Evolutionary conservation across 1,140 invertebrate species (phyloP).

Genomic region (Drosophila nannoptera): DNA sequence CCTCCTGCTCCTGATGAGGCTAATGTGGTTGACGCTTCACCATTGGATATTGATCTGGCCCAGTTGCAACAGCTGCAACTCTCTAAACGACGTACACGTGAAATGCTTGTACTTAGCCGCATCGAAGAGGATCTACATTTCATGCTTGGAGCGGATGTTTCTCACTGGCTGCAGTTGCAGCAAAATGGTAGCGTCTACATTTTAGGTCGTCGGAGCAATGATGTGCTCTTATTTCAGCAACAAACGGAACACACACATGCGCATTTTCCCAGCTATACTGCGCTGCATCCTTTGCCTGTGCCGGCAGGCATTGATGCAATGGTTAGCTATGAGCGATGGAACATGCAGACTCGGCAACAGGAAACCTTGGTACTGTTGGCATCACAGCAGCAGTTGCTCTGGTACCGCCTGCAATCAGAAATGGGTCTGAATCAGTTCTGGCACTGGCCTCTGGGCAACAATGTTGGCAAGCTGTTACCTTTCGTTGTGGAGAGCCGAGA

Average conservation of each 20-base stretch:
- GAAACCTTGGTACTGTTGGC: constrained; percentile 59
- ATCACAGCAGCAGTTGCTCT: constrained; percentile 42
- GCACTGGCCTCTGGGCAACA: constrained; percentile 53
- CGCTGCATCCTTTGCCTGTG: constrained; percentile 16
- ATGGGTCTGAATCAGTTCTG: constrained; percentile 33
- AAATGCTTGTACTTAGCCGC: constrained; percentile 58
- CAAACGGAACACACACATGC: constrained; percentile 12
- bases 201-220: constrained; percentile 41
- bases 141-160: constrained; percentile 44
- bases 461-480: constrained; percentile 31
- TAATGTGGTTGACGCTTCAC: constrained; percentile 57
- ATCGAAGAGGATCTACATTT: constrained; percentile 63
- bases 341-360: constrained; percentile 31
- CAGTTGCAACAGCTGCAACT: constrained; percentile 59
- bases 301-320: constrained; percentile 23
- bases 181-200: constrained; percentile 55
- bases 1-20: constrained; percentile 4
- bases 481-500: constrained; percentile 50
- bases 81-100: constrained; percentile 61
- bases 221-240: constrained; percentile 41
- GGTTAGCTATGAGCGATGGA: constrained; percentile 54
- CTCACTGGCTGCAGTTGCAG: constrained; percentile 56
- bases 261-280: constrained; percentile 20
- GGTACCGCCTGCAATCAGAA: constrained; percentile 45
- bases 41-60: constrained; percentile 52